Conservation (phyloP, 1,140 invertebrate species). For the Coelopa frigida region DNA sequence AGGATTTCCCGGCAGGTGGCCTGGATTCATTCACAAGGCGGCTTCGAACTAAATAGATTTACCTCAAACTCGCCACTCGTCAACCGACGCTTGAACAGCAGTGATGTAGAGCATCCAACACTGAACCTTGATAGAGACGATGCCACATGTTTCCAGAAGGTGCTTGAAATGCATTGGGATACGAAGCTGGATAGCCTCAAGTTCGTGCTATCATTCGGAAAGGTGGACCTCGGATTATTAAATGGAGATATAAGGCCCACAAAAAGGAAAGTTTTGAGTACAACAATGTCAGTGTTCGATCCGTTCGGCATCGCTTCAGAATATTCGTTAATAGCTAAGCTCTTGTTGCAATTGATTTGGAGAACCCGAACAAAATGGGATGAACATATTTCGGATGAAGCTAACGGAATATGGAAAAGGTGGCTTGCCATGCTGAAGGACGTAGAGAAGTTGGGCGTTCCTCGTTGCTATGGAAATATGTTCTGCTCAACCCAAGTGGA, state of each 20-base stretch:
- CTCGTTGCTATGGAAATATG: background rate
- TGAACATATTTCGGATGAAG: background rate
- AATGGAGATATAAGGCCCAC: constrained; percentile 17
- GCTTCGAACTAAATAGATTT: constrained; percentile 22
- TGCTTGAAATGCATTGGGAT: constrained; percentile 15
- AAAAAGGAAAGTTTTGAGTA: constrained; percentile 25
- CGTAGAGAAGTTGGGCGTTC: constrained; percentile 2
- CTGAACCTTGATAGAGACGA: constrained; percentile 6
- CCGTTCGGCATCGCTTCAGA: constrained; percentile 37
- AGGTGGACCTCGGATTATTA: constrained; percentile 2
- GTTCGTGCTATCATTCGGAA: constrained; percentile 11
- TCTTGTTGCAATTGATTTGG: constrained; percentile 42
- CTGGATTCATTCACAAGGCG: constrained; percentile 24
- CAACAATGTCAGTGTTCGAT: constrained; percentile 38
- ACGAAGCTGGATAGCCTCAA: constrained; percentile 8
- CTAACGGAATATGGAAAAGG: background rate
- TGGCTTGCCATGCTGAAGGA: constrained; percentile 10
- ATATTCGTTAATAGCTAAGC: constrained; percentile 33
- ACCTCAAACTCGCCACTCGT: constrained; percentile 11
- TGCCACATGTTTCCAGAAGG: constrained; percentile 9
- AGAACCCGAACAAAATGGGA: constrained; percentile 12
- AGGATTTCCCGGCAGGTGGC: constrained; percentile 20
- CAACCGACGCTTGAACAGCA: constrained; percentile 1
- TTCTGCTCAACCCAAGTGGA: background rate
- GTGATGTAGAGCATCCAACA: background rate